These are phyloP conservation scores for Drosophila algonquin DNA, from an alignment of 2,888 invertebrate species.

Conservation along the genomic window DNA sequence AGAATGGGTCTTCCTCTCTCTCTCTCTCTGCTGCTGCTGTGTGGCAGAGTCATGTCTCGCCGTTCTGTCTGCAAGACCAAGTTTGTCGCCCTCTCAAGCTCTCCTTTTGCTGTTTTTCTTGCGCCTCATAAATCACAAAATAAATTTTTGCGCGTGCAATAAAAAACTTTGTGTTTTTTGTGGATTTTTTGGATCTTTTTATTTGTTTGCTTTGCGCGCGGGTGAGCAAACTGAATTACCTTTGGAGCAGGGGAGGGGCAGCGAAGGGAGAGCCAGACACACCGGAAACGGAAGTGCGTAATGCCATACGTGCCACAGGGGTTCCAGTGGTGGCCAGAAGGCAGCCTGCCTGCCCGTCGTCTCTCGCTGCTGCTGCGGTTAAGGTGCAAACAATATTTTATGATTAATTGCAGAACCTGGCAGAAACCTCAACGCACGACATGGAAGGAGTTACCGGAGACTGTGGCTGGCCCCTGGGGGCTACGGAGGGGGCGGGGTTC, in stretches of 20 bases:
- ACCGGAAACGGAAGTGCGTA: constrained; percentile 73
- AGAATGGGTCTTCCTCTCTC: not conserved
- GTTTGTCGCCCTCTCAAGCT: constrained; percentile 49
- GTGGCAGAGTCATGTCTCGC: constrained; percentile 49
- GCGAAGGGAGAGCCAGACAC: constrained; percentile 1
- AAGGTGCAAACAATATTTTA: constrained; percentile 66
- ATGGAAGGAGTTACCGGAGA: constrained; percentile 22
- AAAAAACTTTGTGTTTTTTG: constrained; percentile 61
- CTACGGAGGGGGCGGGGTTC: constrained; percentile 5
- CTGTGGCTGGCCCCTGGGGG: not conserved
- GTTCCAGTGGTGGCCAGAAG: not conserved
- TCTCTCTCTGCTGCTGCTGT: not conserved
- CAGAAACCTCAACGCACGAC: constrained; percentile 40
- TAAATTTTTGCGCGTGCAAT: constrained; percentile 60
- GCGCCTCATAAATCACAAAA: constrained; percentile 71
- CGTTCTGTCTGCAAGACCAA: constrained; percentile 49
- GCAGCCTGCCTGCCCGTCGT: not conserved
- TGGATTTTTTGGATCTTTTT: constrained; percentile 55
- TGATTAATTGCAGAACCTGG: constrained; percentile 68
- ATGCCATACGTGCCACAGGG: constrained; percentile 62
- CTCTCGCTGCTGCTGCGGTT: constrained; percentile 14
- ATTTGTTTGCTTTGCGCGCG: constrained; percentile 46
- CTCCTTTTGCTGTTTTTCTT: constrained; percentile 54
- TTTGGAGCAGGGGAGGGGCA: constrained; percentile 6
- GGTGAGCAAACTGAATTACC: constrained; percentile 52